These are phyloP conservation scores for Callyntrura sp. DNA, from an alignment of 2,888 invertebrate genomes.

Conservation along the genomic window DNA sequence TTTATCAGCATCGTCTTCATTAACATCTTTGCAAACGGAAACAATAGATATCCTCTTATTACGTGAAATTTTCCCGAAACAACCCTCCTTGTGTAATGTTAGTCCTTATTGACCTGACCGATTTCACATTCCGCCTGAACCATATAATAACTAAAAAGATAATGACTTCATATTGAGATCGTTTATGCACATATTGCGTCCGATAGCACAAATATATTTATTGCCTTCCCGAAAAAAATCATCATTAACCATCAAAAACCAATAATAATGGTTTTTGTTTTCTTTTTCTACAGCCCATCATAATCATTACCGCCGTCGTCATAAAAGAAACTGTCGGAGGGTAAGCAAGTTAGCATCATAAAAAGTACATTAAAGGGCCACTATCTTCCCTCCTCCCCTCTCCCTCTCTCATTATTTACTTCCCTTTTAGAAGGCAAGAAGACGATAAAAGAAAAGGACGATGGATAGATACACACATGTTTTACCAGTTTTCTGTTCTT, in stretches of 20 bases:
- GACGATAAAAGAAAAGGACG: background rate
- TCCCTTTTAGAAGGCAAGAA: background rate
- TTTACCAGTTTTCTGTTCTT: background rate
- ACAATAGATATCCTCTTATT: background rate
- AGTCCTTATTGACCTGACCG: too few relatives aligned
- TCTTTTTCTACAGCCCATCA: slow-evolving; percentile 1
- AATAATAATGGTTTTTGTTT: slow-evolving; percentile 18
- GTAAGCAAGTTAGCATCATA: slow-evolving; percentile 30
- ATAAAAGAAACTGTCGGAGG: background rate
- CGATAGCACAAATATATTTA: background rate
- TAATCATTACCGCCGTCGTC: background rate
- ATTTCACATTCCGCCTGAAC: too few relatives aligned
- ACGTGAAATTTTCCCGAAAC: background rate
- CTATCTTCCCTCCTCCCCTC: background rate
- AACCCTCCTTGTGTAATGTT: too few relatives aligned
- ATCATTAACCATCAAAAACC: slow-evolving; percentile 2
- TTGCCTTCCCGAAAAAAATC: background rate
- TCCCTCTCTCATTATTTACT: slow-evolving; percentile 1
- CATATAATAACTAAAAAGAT: background rate
- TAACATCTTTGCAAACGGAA: background rate
- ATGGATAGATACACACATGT: background rate
- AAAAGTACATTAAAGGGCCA: slow-evolving; percentile 13
- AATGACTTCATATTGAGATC: background rate
- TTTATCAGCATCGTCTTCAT: background rate
- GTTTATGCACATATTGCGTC: background rate